Base-by-base conservation (phyloP, 2,888 invertebrate species). In the Cheilosia vernalis region DNA sequence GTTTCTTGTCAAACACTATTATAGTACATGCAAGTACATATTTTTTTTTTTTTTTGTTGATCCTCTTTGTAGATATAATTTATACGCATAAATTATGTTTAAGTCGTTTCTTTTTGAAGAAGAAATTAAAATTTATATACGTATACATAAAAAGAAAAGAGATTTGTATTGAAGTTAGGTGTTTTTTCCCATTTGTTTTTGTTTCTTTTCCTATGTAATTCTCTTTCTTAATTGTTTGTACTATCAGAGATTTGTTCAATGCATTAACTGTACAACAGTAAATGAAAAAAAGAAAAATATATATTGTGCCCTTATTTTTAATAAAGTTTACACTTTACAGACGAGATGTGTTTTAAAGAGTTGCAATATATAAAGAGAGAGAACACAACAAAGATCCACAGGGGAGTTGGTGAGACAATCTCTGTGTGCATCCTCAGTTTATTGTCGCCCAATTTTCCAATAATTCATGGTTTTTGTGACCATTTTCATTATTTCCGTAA, bases 271-370 rank as follows among this genome's bases (percentile, higher is more conserved):
- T 77, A 40, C 27, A 66, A 77, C 70, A 47, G 72, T 82, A 49
- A 49, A 60, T 77, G 53, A 30, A 56, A 77, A 82, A 51, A 66
- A 2, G 3, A 76, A 58, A 69, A 76, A 63, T 51, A 70, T 51
- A 19, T 51, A 19, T 60, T 60, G 69, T 72, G 76, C 70, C 77
- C 64, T 77, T 61, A 66, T 61, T 60, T 67, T 82, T 60, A 82
- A 77, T 77, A 82, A 77, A 82, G 55, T 77, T 77, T 66, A 76
- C 69, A 82, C 53, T 79, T 70, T 51, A 77, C 40, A 42, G 37
- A 51, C 15, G 4, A 58, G 13, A 13, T 15, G 7, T 7, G 19
- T 15, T 33, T 56, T 21, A 51, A 4, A 4, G 19, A 10, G 1
- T 15, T 44, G 61, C 64, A 13, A 4, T 60, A 67, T 21, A 30